Percentiles rank a stretch among this genome's conserved stretches.
phyloP scores from a whole-genome alignment of 2,113 vertebrate species.

The Chinchilla lanigera region DNA sequence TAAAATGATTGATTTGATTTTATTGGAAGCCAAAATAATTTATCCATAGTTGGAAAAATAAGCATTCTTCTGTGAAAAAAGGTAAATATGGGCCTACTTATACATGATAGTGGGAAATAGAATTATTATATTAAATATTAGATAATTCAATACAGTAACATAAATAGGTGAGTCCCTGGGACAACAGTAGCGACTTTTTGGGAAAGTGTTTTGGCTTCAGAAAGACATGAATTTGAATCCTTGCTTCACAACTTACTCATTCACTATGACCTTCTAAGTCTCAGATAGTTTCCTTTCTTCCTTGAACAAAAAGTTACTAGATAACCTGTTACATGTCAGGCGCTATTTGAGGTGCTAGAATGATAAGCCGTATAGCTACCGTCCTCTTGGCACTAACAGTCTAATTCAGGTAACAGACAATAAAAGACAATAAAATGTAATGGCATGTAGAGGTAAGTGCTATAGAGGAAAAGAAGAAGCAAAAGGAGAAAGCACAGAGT shows the following conservation, averaged over 20 bases:
- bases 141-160: background rate
- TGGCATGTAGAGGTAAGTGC: background rate
- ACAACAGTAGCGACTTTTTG: background rate
- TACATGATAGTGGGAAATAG: conserved; percentile 26
- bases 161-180: background rate
- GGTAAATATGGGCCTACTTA: background rate
- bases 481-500: background rate
- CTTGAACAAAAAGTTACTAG: background rate
- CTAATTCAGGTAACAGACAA: background rate
- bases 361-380: conserved; percentile 7
- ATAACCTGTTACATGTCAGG: background rate
- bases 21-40: conserved; percentile 52
- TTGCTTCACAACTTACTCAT: background rate
- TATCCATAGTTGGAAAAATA: conserved; percentile 39
- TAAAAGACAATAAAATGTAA: conserved; percentile 11
- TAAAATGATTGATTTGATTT: conserved; percentile 53
- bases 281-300: conserved; percentile 34
- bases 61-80: background rate
- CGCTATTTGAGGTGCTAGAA: background rate
- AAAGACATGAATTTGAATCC: conserved; percentile 25
- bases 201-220: background rate
- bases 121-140: conserved; percentile 41
- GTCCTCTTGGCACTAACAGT: background rate
- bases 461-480: background rate
- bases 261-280: background rate